A percentile compares a stretch with the other conserved stretches of the same genome.
These are phyloP conservation scores for Proteles cristata DNA, from an alignment of 2,113 vertebrate species.

Conservation along the genomic window DNA sequence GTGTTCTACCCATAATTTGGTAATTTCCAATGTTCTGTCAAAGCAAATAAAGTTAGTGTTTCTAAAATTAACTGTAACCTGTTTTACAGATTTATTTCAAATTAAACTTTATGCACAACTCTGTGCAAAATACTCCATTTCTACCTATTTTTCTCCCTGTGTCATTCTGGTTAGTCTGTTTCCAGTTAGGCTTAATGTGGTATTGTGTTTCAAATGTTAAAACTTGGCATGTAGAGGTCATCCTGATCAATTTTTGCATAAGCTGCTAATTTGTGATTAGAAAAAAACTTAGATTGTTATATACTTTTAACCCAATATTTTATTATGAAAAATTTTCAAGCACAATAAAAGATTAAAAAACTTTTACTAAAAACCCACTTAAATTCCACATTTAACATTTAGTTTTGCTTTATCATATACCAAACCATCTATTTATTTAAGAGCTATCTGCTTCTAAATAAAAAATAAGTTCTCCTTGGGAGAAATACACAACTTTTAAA, in stretches of 20 bases:
- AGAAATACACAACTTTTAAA: not conserved
- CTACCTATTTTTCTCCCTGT: not conserved
- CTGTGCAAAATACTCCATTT: not conserved
- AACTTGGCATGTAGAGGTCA: not conserved
- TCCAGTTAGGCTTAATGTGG: not conserved
- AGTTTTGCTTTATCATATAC: slow-evolving; percentile 3
- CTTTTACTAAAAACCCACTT: not conserved
- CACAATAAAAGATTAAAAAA: not conserved
- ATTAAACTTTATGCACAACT: not conserved
- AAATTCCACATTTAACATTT: not conserved
- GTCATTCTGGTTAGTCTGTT: not conserved
- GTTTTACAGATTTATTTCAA: slow-evolving; percentile 11
- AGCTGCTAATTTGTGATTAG: not conserved
- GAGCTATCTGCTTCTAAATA: not conserved
- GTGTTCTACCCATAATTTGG: not conserved
- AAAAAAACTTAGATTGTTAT: slow-evolving; percentile 20
- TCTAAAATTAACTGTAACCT: slow-evolving; percentile 6
- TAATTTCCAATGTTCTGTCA: slow-evolving; percentile 26
- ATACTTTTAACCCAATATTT: not conserved
- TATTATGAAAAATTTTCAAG: not conserved
- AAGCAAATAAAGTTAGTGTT: slow-evolving; percentile 20
- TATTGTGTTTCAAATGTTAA: not conserved
- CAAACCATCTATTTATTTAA: not conserved
- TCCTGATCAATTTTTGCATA: slow-evolving; percentile 2
- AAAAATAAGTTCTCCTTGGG: not conserved